Evolutionary conservation across 2,113 vertebrate genomes (phyloP).

Genomic region (Campylomormyrus numenius): DNA sequence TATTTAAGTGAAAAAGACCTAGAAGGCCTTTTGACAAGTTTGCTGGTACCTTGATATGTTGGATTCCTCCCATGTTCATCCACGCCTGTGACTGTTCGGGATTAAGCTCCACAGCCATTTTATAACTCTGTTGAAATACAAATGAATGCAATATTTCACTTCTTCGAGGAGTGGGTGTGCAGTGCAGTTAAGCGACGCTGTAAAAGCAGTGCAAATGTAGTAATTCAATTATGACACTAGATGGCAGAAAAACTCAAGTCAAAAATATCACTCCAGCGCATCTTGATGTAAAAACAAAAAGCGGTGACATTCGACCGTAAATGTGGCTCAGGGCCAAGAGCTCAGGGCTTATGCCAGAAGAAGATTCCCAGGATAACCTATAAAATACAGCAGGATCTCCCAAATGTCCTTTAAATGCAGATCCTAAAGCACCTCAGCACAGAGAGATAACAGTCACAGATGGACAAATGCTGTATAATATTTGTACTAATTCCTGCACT

Average conservation of each 20-base stretch:
- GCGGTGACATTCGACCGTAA: neutral
- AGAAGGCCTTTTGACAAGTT: neutral
- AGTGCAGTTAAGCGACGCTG: neutral
- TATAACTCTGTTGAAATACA: slow-evolving; percentile 72
- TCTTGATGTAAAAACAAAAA: neutral
- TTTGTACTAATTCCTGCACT: neutral
- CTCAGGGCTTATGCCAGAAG: neutral
- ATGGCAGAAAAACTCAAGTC: neutral
- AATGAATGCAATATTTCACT: slow-evolving; percentile 1
- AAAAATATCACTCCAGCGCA: neutral
- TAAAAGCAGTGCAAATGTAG: neutral
- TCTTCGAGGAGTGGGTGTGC: neutral
- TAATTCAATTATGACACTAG: neutral
- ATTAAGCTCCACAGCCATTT: slow-evolving; percentile 77
- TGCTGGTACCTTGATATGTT: slow-evolving; percentile 85
- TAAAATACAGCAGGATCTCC: slow-evolving; percentile 4
- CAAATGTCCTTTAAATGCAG: neutral
- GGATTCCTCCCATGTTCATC: slow-evolving; percentile 99
- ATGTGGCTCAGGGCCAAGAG: neutral
- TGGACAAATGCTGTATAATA: neutral
- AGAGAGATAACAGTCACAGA: neutral
- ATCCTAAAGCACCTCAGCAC: neutral
- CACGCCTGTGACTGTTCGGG: slow-evolving; percentile 91
- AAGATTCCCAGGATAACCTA: slow-evolving; percentile 3
- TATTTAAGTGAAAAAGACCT: neutral